A percentile compares a stretch with the other conserved stretches of the same genome.
These are phyloP conservation scores for Nephrotoma guestfalica DNA, from an alignment of 2,888 invertebrate species.

Conservation along the genomic window DNA sequence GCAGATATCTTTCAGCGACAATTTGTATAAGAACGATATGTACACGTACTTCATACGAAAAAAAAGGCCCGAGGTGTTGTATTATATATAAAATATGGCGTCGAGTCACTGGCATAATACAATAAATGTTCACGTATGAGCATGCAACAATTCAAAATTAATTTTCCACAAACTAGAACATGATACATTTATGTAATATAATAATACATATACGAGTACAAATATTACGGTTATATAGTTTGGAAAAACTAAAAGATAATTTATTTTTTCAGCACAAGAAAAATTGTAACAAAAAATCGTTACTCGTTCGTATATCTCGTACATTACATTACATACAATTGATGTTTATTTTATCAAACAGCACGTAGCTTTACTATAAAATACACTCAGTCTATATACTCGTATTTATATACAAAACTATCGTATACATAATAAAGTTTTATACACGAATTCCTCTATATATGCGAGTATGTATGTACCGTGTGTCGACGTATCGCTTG, in stretches of 20 bases:
- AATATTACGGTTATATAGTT: not conserved
- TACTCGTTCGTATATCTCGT: not conserved
- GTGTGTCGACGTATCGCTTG: not conserved
- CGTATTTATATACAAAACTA: not conserved
- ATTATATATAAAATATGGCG: too few relatives aligned
- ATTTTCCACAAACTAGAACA: not conserved
- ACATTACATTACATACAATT: not conserved
- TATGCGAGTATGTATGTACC: not conserved
- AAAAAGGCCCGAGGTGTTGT: too few relatives aligned
- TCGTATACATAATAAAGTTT: not conserved
- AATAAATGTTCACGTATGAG: not conserved
- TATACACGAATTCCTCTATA: not conserved
- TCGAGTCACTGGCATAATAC: too few relatives aligned
- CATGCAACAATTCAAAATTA: not conserved
- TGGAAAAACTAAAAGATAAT: not conserved
- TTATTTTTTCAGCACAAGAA: not conserved
- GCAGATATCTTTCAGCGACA: too few relatives aligned
- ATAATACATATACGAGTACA: not conserved
- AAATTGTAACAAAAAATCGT: not conserved
- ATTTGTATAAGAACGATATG: too few relatives aligned
- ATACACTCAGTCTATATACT: not conserved
- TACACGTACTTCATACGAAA: too few relatives aligned
- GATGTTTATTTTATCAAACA: not conserved
- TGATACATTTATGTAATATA: not conserved
- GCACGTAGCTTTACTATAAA: not conserved